Evolutionary conservation across 2,888 invertebrate genomes (phyloP).

Genomic region (Campoletis raptor): DNA sequence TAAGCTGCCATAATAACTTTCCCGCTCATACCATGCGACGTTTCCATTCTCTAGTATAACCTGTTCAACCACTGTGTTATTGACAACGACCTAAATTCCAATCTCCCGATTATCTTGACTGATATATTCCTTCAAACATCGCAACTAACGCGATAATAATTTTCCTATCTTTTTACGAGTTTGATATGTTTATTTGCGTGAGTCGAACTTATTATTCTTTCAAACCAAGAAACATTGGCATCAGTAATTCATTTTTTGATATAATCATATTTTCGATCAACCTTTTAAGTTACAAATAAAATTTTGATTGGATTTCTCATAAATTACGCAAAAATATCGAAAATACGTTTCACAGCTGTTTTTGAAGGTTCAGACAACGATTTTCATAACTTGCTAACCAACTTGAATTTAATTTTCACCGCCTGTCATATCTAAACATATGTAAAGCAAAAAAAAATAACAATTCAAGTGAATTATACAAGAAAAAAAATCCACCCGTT

Average conservation of each 20-base stretch:
- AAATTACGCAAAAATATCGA: background rate
- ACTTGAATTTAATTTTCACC: too few species aligned
- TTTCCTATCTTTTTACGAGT: background rate
- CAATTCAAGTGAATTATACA: background rate
- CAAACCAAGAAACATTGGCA: background rate
- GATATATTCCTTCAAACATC: background rate
- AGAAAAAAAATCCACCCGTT: too few species aligned
- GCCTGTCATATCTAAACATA: too few species aligned
- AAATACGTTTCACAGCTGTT: background rate
- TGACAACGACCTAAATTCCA: slow-evolving; percentile 22
- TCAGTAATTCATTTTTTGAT: background rate
- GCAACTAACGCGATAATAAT: background rate
- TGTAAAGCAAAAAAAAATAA: too few species aligned
- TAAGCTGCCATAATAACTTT: background rate
- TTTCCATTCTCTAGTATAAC: slow-evolving; percentile 18
- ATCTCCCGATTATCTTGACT: background rate
- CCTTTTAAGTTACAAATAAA: background rate
- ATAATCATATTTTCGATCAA: background rate
- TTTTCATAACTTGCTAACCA: background rate
- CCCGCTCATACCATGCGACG: slow-evolving; percentile 1
- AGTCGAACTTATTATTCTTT: background rate
- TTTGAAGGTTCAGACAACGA: background rate
- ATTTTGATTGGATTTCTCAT: background rate
- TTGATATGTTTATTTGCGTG: background rate
- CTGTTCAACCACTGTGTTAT: background rate